These are phyloP conservation scores for Takifugu bimaculatus DNA, from an alignment of 2,113 vertebrate genomes.

Conservation along the genomic window DNA sequence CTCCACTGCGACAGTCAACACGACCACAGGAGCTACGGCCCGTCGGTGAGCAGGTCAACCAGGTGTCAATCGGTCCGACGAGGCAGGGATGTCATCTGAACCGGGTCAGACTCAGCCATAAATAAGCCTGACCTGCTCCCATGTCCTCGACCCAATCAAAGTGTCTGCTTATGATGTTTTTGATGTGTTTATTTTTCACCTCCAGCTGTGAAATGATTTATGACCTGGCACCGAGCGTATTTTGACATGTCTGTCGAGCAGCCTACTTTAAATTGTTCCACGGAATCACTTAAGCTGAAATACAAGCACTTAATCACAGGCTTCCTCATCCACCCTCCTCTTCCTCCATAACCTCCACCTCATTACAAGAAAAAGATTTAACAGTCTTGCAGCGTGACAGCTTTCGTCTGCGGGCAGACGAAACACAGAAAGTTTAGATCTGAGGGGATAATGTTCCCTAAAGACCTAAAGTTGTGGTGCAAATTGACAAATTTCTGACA, in stretches of 20 bases:
- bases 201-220: slow-evolving; percentile 34
- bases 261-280: slow-evolving; percentile 20
- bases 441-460: not conserved
- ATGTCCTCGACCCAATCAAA: slow-evolving; percentile 14
- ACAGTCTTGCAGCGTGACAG: not conserved
- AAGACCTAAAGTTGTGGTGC: not conserved
- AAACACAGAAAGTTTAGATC: not conserved
- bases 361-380: not conserved
- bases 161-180: slow-evolving; percentile 22
- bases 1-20: no score
- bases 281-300: slow-evolving; percentile 8
- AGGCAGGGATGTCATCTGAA: no score
- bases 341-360: not conserved
- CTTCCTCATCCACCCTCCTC: not conserved
- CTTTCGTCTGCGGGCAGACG: not conserved
- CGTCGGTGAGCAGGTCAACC: no score
- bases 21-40: no score
- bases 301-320: slow-evolving; percentile 18
- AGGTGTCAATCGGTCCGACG: no score
- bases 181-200: slow-evolving; percentile 10
- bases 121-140: slow-evolving; percentile 18
- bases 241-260: not conserved
- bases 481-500: not conserved
- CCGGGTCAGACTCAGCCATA: slow-evolving; percentile 2
- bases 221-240: not conserved